Base-by-base conservation (phyloP, 92 coral and sea anemone species). In the Blastomussa wellsi region DNA sequence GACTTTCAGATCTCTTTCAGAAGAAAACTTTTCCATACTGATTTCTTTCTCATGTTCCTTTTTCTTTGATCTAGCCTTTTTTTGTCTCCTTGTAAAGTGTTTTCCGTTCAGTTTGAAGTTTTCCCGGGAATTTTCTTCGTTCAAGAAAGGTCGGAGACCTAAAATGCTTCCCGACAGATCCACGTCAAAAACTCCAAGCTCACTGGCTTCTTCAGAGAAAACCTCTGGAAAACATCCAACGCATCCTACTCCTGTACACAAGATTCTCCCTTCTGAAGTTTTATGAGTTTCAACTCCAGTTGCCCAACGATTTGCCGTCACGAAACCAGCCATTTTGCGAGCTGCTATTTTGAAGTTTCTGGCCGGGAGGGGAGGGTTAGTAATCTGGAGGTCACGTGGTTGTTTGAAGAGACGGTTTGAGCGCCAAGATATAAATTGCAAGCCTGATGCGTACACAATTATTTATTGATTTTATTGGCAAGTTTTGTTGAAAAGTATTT, bases 171-270 rank as follows among this genome's bases (percentile, higher is more conserved):
- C 81, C 12, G 83, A 70, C 77, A 88, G 44, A 75, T 87, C 89
- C 19, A 86, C 85, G 84, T 89, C 95, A 47, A 93, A 94, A 7
- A 96, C 82, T 72, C 93, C 96, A 48, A 92, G 91, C 55, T 94
- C 98, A 24, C 84, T 76, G 19, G 99, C 99, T 29, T 91, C 88
- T 36, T 76, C 48, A 38, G 77, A 76, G 42, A 86, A 95, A 13
- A 80, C 86, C 2, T 96, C 92, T 24, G 99, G 99, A 82, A 92
- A 96, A 87, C 98, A 96, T 28, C 97, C 99, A 60, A 94, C 79
- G 72, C 99, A 96, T 13, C 99, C 98, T 13, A 85, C 79, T 7
- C 98, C 99, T 42, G 99, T 96, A 66, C 99, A 96, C 17, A 96
- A 74, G 57, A 96, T 96, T 74, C 98, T 83, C 65, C 99, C 99